Base-by-base conservation (phyloP, 2,797 vertebrate genomes). In the Notolabrus celidotus region DNA sequence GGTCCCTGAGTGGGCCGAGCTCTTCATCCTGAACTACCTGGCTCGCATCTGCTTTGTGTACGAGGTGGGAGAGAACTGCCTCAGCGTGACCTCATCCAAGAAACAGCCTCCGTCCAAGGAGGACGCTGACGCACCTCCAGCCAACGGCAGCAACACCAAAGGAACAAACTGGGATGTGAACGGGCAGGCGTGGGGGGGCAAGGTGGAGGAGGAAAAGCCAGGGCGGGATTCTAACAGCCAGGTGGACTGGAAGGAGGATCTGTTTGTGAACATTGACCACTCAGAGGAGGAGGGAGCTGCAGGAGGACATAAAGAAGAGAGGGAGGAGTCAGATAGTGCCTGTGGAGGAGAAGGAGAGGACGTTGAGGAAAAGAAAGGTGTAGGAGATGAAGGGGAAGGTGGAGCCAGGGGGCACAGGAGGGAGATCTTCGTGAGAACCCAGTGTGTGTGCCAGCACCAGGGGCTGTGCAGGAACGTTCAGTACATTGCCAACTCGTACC, bases 11-110 rank as follows among this genome's bases (percentile, higher is more conserved):
- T 98, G 97, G 96, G 96, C 94, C 0, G 88, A 88, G 1, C 77
- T 80, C 6, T 82, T 96, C 74, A 93, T 97, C 77, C 88, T 98
- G 2, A 88, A 92, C 60, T 88, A 94, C 82, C 84, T 97, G 60
- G 96, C 96, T 3, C 90, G 92, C 39, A 87, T 96, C 69, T 95
- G 96, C 71, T 96, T 96, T 0, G 93, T 96, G 25, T 87, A 92
- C 1, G 95, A 96, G 73, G 92, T 95, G 10, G 95, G 95, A 0
- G 93, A 96, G 54, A 92, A 91, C 84, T 96, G 95, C 81, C 83
- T 86, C 7, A 60, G 22, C 1, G 52, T 2, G 4, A 0, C 50
- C 1, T 68, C 71, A 2, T 74, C 87, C 62, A 16, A 65, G 19
- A 80, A 17, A 0, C 49, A 0, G 0, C 56, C 56, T 0, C 53